A percentile compares a stretch with the other conserved stretches of the same genome.
Conservation (phyloP, 2,113 vertebrate genomes). For the Syngnathoides biaculeatus region DNA sequence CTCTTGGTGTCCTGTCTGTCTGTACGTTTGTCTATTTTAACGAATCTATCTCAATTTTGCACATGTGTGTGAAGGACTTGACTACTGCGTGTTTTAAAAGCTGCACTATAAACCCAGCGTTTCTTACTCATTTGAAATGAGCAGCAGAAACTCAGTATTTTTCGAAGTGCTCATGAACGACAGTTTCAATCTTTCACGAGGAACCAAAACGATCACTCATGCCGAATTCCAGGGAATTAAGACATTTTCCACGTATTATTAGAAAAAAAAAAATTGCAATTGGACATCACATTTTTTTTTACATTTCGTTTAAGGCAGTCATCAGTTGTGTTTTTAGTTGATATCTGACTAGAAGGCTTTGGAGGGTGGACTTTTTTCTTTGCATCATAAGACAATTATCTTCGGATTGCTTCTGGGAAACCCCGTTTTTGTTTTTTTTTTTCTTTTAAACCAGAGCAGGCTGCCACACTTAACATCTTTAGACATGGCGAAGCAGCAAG, state of each 20-base stretch:
- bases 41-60: too few relatives aligned
- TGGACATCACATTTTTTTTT: not conserved
- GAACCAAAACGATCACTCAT: not conserved
- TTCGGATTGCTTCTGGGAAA: not conserved
- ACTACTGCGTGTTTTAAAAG: too few relatives aligned
- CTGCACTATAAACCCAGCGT: too few relatives aligned
- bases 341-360: not conserved
- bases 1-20: too few relatives aligned
- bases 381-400: not conserved
- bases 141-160: not conserved
- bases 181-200: not conserved
- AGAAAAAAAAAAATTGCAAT: not conserved
- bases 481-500: not conserved
- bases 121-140: too few relatives aligned
- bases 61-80: too few relatives aligned
- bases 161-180: not conserved
- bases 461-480: not conserved
- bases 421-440: too few relatives aligned
- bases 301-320: not conserved
- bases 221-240: not conserved
- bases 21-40: too few relatives aligned
- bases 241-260: not conserved
- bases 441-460: not conserved
- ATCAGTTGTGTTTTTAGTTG: not conserved
- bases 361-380: not conserved